Percentiles rank a stretch among this genome's conserved stretches.
Evolutionary conservation across 2,113 vertebrate genomes (phyloP).

Genomic region (Phrynosoma platyrhinos): DNA sequence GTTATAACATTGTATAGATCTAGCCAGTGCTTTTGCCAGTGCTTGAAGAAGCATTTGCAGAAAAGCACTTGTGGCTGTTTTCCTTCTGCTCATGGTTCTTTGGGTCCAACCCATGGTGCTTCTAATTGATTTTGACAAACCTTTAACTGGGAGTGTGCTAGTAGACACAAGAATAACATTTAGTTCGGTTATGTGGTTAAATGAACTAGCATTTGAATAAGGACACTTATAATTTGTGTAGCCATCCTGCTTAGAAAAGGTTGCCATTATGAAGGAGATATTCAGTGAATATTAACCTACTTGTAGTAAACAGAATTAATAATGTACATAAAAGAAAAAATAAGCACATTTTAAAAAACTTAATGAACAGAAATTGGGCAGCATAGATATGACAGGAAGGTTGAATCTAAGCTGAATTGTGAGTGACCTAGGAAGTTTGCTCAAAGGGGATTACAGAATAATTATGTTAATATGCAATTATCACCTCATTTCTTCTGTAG

Average conservation of each 20-base stretch:
- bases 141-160: conserved; percentile 55
- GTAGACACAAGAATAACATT: conserved; percentile 42
- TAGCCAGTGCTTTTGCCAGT: neutral
- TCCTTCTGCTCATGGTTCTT: conserved; percentile 12
- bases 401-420: conserved; percentile 84
- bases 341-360: conserved; percentile 74
- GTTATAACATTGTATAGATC: neutral
- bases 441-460: conserved; percentile 87
- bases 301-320: conserved; percentile 79
- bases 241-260: conserved; percentile 47
- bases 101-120: conserved; percentile 30
- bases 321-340: conserved; percentile 80
- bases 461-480: conserved; percentile 98
- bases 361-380: conserved; percentile 85
- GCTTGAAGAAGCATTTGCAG: neutral
- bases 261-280: conserved; percentile 69
- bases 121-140: conserved; percentile 51
- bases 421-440: conserved; percentile 86
- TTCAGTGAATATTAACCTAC: conserved; percentile 68
- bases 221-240: conserved; percentile 58
- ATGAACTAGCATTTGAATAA: conserved; percentile 56
- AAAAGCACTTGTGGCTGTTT: conserved; percentile 6
- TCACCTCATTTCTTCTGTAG: conserved; percentile 90
- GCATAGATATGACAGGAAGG: conserved; percentile 81
- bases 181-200: conserved; percentile 53